Percentiles rank a stretch among this genome's conserved stretches.
These are phyloP conservation scores for Chorisops tibialis DNA, from an alignment of 2,888 invertebrate species.

Conservation along the genomic window DNA sequence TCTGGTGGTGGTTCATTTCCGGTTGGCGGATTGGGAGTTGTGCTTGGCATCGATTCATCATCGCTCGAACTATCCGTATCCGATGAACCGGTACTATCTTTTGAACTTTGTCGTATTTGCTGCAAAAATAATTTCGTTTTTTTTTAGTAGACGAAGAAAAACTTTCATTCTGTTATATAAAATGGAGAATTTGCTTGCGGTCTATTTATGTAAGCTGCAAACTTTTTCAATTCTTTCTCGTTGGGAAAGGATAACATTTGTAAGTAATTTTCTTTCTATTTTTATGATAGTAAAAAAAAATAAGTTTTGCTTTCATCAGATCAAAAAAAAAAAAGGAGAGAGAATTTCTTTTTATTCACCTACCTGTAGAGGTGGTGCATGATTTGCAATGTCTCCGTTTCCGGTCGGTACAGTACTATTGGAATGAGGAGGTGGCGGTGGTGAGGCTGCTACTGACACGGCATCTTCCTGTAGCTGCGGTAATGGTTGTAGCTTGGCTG, in stretches of 20 bases:
- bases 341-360: conserved; percentile 35
- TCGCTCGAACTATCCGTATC: conserved; percentile 71
- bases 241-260: too few species aligned
- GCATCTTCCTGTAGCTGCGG: conserved; percentile 43
- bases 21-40: conserved; percentile 47
- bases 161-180: background rate
- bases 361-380: conserved; percentile 61
- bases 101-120: conserved; percentile 71
- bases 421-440: background rate
- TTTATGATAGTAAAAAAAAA: background rate
- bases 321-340: background rate
- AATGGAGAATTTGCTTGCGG: background rate
- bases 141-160: background rate
- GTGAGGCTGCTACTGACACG: background rate
- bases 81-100: conserved; percentile 72
- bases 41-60: conserved; percentile 58
- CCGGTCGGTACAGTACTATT: conserved; percentile 46
- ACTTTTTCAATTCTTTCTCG: background rate
- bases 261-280: background rate
- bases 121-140: conserved; percentile 41
- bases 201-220: background rate
- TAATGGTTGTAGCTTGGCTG: conserved; percentile 49
- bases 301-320: background rate
- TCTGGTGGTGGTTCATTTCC: conserved; percentile 51
- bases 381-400: conserved; percentile 62